Conservation (phyloP, 64 coral and sea anemone genomes). For the Porites australiensis region DNA sequence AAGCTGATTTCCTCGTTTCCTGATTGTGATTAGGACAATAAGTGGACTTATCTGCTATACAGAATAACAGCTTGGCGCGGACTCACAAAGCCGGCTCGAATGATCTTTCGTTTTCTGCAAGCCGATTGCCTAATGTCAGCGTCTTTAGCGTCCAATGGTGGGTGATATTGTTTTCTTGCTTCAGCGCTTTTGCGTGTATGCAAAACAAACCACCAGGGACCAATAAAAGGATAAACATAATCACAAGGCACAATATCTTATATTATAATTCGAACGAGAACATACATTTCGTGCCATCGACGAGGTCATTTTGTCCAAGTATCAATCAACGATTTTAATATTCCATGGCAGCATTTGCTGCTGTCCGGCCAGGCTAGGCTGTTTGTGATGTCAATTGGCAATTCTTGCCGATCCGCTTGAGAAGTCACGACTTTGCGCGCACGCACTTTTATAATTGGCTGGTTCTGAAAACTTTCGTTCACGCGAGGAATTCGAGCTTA, state of each 20-base stretch:
- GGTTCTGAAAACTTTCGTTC: not conserved
- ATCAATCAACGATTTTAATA: constrained; percentile 1
- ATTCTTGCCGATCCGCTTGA: not conserved
- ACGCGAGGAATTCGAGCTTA: not conserved
- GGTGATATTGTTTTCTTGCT: not conserved
- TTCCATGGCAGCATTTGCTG: not conserved
- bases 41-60: not conserved
- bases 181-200: not conserved
- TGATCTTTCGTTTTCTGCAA: not conserved
- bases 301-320: not conserved
- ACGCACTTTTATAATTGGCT: not conserved
- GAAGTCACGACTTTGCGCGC: not conserved
- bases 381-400: too few relatives aligned
- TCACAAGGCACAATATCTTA: not conserved
- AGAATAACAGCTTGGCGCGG: not conserved
- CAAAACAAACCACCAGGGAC: not conserved
- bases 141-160: not conserved
- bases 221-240: not conserved
- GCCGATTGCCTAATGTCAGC: not conserved
- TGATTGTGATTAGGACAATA: constrained; percentile 4
- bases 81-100: too few relatives aligned
- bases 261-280: not conserved
- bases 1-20: constrained; percentile 16
- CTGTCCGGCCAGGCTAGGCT: not conserved
- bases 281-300: not conserved